Percentiles rank a stretch among this genome's conserved stretches.
Conservation (phyloP, 2,113 vertebrate species). For the Odontophorus gujanensis region DNA sequence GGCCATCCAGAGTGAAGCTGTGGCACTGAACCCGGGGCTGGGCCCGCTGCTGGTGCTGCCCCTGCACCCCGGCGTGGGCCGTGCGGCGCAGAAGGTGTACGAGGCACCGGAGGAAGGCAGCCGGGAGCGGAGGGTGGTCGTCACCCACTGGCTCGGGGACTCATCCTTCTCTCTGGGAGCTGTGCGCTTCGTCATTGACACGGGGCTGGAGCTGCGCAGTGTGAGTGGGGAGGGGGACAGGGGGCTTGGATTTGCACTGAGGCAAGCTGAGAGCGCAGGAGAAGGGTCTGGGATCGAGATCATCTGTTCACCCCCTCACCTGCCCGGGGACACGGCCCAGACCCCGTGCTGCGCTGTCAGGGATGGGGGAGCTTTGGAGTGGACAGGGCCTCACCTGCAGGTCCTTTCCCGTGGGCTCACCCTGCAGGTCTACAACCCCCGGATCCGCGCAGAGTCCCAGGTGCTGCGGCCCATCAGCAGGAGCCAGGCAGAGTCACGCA, state of each 20-base stretch:
- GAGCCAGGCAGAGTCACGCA: conserved; percentile 88
- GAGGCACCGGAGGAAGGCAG: conserved; percentile 37
- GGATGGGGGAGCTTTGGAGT: not conserved
- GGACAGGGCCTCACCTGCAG: fast-evolving
- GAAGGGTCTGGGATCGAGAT: not conserved
- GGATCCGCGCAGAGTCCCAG: conserved; percentile 91
- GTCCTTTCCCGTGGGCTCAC: not conserved
- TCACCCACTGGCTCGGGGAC: conserved; percentile 87
- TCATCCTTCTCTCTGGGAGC: conserved; percentile 87
- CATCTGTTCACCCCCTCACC: fast-evolving
- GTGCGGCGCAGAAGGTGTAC: conserved; percentile 81
- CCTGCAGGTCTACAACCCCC: conserved; percentile 91
- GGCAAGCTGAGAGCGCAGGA: not conserved
- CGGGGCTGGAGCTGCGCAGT: conserved; percentile 88
- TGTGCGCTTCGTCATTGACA: conserved; percentile 88
- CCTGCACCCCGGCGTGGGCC: conserved; percentile 79
- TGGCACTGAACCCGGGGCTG: conserved; percentile 77
- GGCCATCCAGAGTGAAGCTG: conserved; percentile 80
- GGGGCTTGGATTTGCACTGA: not conserved
- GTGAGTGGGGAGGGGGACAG: conserved; percentile 75
- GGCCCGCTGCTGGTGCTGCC: conserved; percentile 80
- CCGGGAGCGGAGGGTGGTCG: conserved; percentile 77
- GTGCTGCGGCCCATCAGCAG: conserved; percentile 89
- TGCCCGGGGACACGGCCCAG: too few species aligned
- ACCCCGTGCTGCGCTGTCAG: fast-evolving